phyloP scores from a whole-genome alignment of 2,797 vertebrate genomes.

The Semotilus atromaculatus region DNA sequence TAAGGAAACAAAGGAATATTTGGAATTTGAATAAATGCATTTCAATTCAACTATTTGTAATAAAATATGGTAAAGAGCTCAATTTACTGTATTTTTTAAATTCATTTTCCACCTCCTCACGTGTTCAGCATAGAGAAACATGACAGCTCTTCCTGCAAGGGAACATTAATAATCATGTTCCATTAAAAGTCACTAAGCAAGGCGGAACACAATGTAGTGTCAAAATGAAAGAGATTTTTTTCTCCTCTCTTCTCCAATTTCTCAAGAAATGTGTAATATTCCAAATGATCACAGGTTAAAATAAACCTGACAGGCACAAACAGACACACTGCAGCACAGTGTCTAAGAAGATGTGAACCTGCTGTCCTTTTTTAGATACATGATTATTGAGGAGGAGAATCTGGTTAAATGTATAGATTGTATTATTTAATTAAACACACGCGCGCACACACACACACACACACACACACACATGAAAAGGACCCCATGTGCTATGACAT shows the following conservation, averaged over 20 bases:
- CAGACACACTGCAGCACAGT: not conserved
- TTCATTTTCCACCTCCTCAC: conserved; percentile 80
- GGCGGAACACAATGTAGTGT: conserved; percentile 78
- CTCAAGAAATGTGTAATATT: conserved; percentile 23
- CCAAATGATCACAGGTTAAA: not conserved
- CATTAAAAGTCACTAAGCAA: conserved; percentile 83
- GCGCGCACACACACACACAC: not conserved
- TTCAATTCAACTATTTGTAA: conserved; percentile 81
- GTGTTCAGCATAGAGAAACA: conserved; percentile 79
- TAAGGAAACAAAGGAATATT: conserved; percentile 74
- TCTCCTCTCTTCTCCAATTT: conserved; percentile 4
- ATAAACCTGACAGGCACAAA: conserved; percentile 22
- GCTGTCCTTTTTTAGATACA: not conserved
- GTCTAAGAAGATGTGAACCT: not conserved
- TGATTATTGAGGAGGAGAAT: not conserved
- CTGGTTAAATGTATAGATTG: not conserved
- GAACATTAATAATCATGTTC: conserved; percentile 93
- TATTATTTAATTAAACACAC: not conserved
- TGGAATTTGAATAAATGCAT: conserved; percentile 82
- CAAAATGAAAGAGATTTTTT: conserved; percentile 45
- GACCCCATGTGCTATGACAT: conserved; percentile 77
- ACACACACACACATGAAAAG: conserved; percentile 1
- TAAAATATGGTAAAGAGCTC: conserved; percentile 92
- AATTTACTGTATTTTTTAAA: conserved; percentile 91
- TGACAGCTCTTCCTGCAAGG: conserved; percentile 85